Evolutionary conservation across 2,113 vertebrate species (phyloP).

Genomic region (Solenodon paradoxus): DNA sequence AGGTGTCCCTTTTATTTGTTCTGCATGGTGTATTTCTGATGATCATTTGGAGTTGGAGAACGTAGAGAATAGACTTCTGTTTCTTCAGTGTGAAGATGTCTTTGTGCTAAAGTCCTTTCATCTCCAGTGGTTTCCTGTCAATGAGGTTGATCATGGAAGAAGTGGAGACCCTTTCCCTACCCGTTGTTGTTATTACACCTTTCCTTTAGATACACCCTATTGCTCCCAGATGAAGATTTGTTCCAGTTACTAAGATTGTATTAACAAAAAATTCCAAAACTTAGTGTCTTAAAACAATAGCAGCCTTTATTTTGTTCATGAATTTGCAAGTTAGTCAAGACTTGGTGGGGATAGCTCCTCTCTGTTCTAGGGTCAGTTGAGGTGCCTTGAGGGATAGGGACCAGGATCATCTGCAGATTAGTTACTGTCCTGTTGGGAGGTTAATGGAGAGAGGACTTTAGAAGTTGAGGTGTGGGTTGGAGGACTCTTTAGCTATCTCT

Average conservation of each 20-base stretch:
- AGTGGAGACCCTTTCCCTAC: background rate
- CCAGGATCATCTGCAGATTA: background rate
- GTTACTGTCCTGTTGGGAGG: background rate
- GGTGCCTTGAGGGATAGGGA: background rate
- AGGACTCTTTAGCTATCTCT: background rate
- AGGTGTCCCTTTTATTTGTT: background rate
- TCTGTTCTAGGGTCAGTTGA: background rate
- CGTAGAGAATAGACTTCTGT: background rate
- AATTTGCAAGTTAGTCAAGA: background rate
- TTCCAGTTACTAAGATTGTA: background rate
- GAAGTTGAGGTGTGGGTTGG: background rate
- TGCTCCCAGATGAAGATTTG: background rate
- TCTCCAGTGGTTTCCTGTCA: background rate
- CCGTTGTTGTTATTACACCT: background rate
- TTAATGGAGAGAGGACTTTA: background rate
- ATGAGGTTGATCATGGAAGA: background rate
- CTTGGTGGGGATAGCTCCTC: background rate
- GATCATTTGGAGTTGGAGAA: background rate
- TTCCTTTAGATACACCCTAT: background rate
- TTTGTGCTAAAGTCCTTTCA: background rate
- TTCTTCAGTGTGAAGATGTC: background rate
- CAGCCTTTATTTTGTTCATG: background rate
- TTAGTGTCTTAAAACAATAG: background rate
- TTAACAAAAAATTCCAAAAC: background rate
- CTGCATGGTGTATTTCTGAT: background rate